Evolutionary conservation across 2,113 vertebrate genomes (phyloP), one percentile per base, ranked within the genome.

Genomic region (Falcunculus frontatus): DNA sequence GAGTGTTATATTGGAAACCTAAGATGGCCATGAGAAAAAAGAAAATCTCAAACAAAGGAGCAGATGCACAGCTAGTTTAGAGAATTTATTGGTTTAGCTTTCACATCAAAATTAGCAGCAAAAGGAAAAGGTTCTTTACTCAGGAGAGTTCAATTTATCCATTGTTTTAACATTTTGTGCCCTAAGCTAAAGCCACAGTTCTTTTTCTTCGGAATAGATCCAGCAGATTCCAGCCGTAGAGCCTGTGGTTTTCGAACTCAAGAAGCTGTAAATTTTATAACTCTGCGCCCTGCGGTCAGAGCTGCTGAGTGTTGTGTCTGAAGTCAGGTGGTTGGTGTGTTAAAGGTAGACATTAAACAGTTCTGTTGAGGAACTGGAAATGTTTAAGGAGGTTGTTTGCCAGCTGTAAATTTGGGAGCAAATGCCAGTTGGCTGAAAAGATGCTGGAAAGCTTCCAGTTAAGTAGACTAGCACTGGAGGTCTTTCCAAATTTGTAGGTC

Each of bases 211-310:
- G 11, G 85, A 84, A 68, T 37, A 65, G 65, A 78, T 67, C 93
- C 97, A 96, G 97, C 96, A 85, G 92, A 88, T 93, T 96, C 96
- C 96, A 97, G 81, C 93, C 42, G 0, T 8, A 68, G 59, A 49
- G 56, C 80, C 95, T 98, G 97, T 96, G 98, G 97, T 96, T 98
- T 97, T 94, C 76, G 0, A 95, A 60, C 84, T 96, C 96, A 96
- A 97, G 97, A 90, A 98, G 97, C 97, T 98, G 97, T 98, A 98
- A 98, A 98, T 98, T 98, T 98, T 98, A 98, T 98, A 97, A 97
- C 97, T 84, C 47, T 91, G 89, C 75, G 93, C 96, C 96, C 97
- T 95, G 98, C 39, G 96, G 98, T 98, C 96, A 97, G 91, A 97
- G 97, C 96, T 98, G 97, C 97, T 96, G 96, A 97, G 97, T 97